A percentile compares a stretch with the other conserved stretches of the same genome.
These are phyloP conservation scores for Hesperia comma DNA, from an alignment of 2,888 invertebrate genomes.

Conservation along the genomic window DNA sequence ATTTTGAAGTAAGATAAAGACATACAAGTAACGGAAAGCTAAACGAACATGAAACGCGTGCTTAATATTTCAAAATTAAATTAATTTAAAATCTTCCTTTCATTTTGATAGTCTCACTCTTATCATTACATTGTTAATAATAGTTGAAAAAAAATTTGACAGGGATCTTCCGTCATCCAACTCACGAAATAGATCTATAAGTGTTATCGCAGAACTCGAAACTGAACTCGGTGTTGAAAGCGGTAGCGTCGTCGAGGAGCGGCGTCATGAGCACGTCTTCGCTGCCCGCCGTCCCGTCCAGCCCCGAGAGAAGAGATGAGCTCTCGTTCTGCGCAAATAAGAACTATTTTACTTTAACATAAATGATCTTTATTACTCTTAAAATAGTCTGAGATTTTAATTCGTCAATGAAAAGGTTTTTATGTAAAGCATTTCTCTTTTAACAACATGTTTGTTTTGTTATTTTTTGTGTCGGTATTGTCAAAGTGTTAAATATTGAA, in stretches of 20 bases:
- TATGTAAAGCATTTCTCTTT: background rate
- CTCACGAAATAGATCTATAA: conserved; percentile 81
- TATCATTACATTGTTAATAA: background rate
- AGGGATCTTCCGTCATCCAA: conserved; percentile 31
- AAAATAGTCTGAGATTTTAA: background rate
- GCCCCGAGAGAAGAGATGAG: conserved; percentile 83
- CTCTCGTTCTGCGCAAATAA: conserved; percentile 86
- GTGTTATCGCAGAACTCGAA: conserved; percentile 93
- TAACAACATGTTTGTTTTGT: background rate
- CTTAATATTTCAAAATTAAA: too few species aligned
- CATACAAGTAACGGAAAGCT: too few species aligned
- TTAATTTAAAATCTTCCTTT: too few species aligned
- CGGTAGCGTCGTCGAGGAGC: conserved; percentile 84
- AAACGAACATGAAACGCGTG: too few species aligned
- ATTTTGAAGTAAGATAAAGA: too few species aligned
- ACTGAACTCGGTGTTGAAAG: conserved; percentile 88
- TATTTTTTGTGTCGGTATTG: too few species aligned
- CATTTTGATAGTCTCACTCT: too few species aligned
- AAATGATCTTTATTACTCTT: background rate
- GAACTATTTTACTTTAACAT: conserved; percentile 2
- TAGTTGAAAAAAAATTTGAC: conserved; percentile 5
- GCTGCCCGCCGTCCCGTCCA: conserved; percentile 81
- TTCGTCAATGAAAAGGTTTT: background rate
- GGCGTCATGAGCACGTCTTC: conserved; percentile 90
- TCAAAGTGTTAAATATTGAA: too few species aligned